A percentile compares a stretch with the other conserved stretches of the same genome.
phyloP scores from a whole-genome alignment of 2,797 vertebrate species.

The Galaxias olidus region DNA sequence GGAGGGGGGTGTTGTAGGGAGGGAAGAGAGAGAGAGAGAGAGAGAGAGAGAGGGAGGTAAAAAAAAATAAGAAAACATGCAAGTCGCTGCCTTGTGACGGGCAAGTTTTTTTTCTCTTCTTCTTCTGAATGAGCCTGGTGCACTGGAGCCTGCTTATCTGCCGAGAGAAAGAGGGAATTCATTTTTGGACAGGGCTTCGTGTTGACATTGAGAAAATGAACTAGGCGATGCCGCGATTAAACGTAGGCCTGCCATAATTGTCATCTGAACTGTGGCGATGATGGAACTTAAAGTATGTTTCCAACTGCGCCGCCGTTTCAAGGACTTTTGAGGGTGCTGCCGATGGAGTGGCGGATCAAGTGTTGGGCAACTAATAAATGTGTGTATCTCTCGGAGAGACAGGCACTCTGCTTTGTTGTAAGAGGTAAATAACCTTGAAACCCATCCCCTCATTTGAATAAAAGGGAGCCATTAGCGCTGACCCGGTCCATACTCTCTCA shows the following conservation, averaged over 20 bases:
- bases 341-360: constrained; percentile 40
- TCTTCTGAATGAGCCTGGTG: constrained; percentile 81
- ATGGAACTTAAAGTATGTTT: constrained; percentile 75
- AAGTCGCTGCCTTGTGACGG: constrained; percentile 84
- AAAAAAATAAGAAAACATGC: constrained; percentile 80
- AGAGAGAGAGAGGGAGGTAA: constrained; percentile 62
- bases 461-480: not conserved
- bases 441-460: constrained; percentile 24
- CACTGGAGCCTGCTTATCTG: constrained; percentile 89
- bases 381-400: constrained; percentile 12
- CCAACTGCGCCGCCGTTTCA: constrained; percentile 46
- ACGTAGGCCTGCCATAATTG: constrained; percentile 85
- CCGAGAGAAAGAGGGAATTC: constrained; percentile 83
- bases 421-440: constrained; percentile 22
- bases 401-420: constrained; percentile 16
- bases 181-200: constrained; percentile 86
- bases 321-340: constrained; percentile 37
- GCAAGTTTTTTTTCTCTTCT: constrained; percentile 69
- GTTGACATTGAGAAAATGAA: constrained; percentile 95
- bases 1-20: not conserved
- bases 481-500: too few species aligned
- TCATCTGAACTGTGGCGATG: constrained; percentile 78
- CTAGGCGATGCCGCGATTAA: constrained; percentile 88
- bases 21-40: constrained; percentile 20
- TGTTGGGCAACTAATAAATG: constrained; percentile 31